phyloP scores from a whole-genome alignment of 2,113 vertebrate species.

The Pycnonotus jocosus region DNA sequence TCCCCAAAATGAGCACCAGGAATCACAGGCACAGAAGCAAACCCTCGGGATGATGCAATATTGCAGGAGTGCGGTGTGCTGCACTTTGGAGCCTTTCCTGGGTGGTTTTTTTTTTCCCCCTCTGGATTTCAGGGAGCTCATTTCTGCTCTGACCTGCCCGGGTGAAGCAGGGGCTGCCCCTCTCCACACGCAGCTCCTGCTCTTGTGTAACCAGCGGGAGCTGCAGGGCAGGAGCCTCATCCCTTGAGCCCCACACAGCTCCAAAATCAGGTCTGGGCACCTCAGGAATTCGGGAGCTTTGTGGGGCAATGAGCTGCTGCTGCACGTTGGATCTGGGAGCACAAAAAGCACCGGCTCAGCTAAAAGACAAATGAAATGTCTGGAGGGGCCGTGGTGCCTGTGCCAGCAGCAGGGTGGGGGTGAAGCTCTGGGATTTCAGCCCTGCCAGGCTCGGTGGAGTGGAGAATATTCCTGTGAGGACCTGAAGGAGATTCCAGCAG shows the following conservation, averaged over 20 bases:
- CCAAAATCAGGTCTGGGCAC: constrained; percentile 16
- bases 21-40: background rate
- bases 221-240: background rate
- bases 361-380: background rate
- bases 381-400: background rate
- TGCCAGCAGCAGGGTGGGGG: background rate
- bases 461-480: background rate
- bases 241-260: background rate
- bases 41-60: background rate
- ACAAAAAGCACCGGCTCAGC: background rate
- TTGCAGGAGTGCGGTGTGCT: background rate
- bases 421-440: background rate
- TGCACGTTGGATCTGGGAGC: background rate
- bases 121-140: background rate
- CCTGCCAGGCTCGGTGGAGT: background rate
- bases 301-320: background rate
- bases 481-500: background rate
- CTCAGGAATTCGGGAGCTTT: background rate
- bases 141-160: background rate
- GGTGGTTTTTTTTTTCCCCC: too few relatives aligned
- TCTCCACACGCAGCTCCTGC: background rate
- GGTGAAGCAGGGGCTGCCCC: background rate
- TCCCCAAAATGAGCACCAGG: background rate
- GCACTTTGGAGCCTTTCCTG: background rate
- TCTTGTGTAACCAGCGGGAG: background rate